Conservation (phyloP, 2,888 invertebrate genomes). For the Dynastes tityus region DNA sequence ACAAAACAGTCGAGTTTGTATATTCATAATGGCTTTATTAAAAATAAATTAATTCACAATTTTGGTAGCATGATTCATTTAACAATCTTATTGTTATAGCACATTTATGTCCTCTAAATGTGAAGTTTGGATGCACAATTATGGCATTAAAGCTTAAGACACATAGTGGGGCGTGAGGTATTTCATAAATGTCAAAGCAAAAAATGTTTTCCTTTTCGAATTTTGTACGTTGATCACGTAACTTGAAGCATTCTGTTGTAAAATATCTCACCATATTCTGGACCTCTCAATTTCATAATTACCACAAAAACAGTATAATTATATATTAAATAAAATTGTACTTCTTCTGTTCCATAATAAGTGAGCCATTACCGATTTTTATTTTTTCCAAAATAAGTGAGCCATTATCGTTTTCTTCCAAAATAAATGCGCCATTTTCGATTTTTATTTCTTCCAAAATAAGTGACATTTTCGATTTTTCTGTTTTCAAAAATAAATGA, state of each 20-base stretch:
- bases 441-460: too few relatives aligned
- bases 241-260: conserved; percentile 15
- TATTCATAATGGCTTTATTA: conserved; percentile 9
- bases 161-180: conserved; percentile 32
- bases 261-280: neutral
- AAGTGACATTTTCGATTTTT: too few relatives aligned
- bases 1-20: too few relatives aligned
- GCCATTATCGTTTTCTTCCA: too few relatives aligned
- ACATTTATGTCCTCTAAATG: conserved; percentile 15
- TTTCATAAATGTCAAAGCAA: neutral
- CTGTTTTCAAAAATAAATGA: too few relatives aligned
- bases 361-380: too few relatives aligned
- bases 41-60: conserved; percentile 31
- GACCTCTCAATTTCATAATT: neutral
- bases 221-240: conserved; percentile 11
- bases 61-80: conserved; percentile 7
- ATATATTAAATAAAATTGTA: neutral
- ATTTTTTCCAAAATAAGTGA: too few relatives aligned
- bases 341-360: too few relatives aligned
- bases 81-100: conserved; percentile 30
- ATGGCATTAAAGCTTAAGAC: conserved; percentile 35
- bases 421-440: too few relatives aligned
- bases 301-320: neutral
- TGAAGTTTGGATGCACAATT: conserved; percentile 9
- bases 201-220: neutral